These are phyloP conservation scores for Rutpela maculata DNA, from an alignment of 2,888 invertebrate species.

Conservation along the genomic window DNA sequence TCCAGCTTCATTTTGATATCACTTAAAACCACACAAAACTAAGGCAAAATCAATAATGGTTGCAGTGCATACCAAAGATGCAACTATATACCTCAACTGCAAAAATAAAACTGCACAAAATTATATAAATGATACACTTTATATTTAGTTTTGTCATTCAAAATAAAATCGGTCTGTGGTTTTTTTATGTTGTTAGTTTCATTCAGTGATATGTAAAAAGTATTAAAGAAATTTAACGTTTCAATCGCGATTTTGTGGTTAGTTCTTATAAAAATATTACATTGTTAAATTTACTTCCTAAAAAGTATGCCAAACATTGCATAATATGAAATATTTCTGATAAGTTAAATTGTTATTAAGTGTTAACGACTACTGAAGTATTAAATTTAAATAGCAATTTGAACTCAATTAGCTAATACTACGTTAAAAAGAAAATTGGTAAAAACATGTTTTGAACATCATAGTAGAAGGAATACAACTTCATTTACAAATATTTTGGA, in stretches of 20 bases:
- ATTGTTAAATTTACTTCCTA: conserved; percentile 38
- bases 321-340: conserved; percentile 33
- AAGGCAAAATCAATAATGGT: background rate
- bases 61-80: conserved; percentile 13
- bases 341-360: conserved; percentile 20
- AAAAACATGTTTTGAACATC: too few relatives aligned
- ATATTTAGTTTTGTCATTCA: conserved; percentile 36
- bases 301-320: conserved; percentile 42
- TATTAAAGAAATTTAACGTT: conserved; percentile 39
- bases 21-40: conserved; percentile 33
- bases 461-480: too few relatives aligned
- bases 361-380: conserved; percentile 7
- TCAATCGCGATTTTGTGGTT: conserved; percentile 38
- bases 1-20: conserved; percentile 54
- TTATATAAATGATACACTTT: conserved; percentile 37
- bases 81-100: conserved; percentile 34
- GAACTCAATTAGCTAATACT: background rate
- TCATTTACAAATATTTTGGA: too few relatives aligned
- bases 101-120: conserved; percentile 33
- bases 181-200: conserved; percentile 31
- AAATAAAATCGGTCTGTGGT: conserved; percentile 36
- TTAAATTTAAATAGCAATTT: conserved; percentile 25
- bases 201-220: conserved; percentile 38
- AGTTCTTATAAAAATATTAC: conserved; percentile 36
- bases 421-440: background rate